Conservation (phyloP, 2,888 invertebrate genomes). For the Bombyx huttoni region DNA sequence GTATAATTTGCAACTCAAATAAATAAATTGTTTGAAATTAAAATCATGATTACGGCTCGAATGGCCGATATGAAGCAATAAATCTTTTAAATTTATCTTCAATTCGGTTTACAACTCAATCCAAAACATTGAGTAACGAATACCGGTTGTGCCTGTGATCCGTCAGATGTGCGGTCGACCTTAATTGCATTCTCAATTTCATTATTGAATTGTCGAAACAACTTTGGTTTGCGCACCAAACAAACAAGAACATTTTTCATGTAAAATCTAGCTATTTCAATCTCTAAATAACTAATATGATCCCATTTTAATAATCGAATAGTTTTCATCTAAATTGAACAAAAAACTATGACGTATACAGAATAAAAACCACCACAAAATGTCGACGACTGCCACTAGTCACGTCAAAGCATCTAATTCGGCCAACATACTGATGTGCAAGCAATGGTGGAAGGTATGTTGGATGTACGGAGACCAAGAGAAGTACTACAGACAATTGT, state of each 20-base stretch:
- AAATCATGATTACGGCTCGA: neutral
- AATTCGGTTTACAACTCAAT: neutral
- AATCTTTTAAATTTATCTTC: neutral
- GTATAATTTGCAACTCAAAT: neutral
- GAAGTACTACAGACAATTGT: conserved; percentile 87
- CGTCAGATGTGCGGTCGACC: neutral
- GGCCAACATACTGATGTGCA: conserved; percentile 85
- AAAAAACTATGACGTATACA: conserved; percentile 9
- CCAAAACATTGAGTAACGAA: neutral
- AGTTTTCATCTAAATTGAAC: conserved; percentile 12
- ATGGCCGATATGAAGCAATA: neutral
- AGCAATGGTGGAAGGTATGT: conserved; percentile 92
- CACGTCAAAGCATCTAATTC: conserved; percentile 70
- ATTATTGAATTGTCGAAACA: neutral
- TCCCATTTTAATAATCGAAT: conserved; percentile 5
- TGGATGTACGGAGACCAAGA: conserved; percentile 90
- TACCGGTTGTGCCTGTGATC: neutral
- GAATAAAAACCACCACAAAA: conserved; percentile 25
- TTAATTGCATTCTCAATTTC: neutral
- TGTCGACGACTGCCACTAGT: conserved; percentile 65
- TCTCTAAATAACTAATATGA: neutral
- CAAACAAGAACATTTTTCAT: too few relatives aligned
- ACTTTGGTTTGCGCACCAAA: neutral
- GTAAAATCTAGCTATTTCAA: neutral
- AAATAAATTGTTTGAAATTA: neutral